Evolutionary conservation across 1,140 invertebrate species (phyloP), one percentile per base, ranked within the genome.

Genomic region (Physella acuta): DNA sequence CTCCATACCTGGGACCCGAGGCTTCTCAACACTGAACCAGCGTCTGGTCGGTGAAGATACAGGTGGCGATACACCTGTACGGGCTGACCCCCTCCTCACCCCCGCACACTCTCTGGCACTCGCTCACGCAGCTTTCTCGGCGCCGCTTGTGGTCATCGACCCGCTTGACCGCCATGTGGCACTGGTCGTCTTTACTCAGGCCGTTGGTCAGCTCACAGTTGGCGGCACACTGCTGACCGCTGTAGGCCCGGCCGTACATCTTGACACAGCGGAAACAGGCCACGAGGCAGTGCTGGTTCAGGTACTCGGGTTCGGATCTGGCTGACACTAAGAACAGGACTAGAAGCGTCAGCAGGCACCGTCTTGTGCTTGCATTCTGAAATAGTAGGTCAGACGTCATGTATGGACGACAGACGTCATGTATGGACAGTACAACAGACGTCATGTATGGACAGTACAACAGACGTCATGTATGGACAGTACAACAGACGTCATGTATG

Each of bases 201-300:
- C 69, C 69, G 34, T 44, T 62, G 17, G 59, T 58, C 26, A 34
- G 3, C 11, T 61, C 69, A 44, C 69, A 71, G 61, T 59, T 64
- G 16, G 64, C 69, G 2, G 61, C 69, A 33, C 69, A 71, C 20
- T 16, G 52, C 62, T 71, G 31, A n/a, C 69, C 69, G 55, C 65
- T 65, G 62, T 64, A 71, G n/a, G 65, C 33, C 26, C 59, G 60
- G 53, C 69, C 69, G 39, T 62, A 71, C 17, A 62, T 71, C 52
- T 64, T 65, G 24, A 71, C 69, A 30, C 69, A 71, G 36, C 56
- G n/a, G 26, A 65, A 62, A 44, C 69, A 71, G 52, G 58, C 69
- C 60, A 55, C 59, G 28, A 71, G 61, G 34, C 69, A 71, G 16
- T 52, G 49, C 61, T 65, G 64, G 69, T 71, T 65, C 69, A 65